These are phyloP conservation scores for Platygyra sinensis DNA, from an alignment of 64 coral and sea anemone genomes.

Conservation along the genomic window DNA sequence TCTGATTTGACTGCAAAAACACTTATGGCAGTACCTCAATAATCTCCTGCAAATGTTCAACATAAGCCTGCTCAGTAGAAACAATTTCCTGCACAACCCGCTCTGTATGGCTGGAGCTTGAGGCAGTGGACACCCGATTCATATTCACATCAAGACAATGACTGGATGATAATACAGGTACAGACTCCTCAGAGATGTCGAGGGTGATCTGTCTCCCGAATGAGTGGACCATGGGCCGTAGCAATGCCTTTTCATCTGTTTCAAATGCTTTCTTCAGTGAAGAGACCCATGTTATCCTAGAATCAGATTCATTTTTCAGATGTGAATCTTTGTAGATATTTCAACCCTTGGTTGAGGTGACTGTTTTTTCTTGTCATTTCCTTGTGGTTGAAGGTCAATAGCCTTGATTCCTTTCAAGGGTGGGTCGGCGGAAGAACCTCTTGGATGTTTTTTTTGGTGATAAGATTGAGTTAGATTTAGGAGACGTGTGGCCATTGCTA, in stretches of 20 bases:
- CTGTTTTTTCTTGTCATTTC: slow-evolving; percentile 19
- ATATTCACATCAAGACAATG: slow-evolving; percentile 26
- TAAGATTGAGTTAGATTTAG: slow-evolving; percentile 40
- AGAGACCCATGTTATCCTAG: slow-evolving; percentile 3
- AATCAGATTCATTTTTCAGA: slow-evolving; percentile 19
- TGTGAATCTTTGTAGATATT: slow-evolving; percentile 43
- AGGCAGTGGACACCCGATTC: slow-evolving; percentile 57
- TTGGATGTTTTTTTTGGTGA: slow-evolving; percentile 35
- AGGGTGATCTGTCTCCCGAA: slow-evolving; percentile 14
- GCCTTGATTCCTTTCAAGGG: slow-evolving; percentile 19
- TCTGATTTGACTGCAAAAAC: too few relatives aligned
- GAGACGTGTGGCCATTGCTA: slow-evolving; percentile 2
- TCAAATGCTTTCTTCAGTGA: slow-evolving; percentile 32
- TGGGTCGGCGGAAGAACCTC: slow-evolving; percentile 33
- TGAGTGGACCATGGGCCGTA: not conserved
- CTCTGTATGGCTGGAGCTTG: slow-evolving; percentile 68
- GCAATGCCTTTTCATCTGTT: slow-evolving; percentile 1
- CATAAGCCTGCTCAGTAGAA: slow-evolving; percentile 80
- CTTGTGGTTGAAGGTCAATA: not conserved
- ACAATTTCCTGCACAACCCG: slow-evolving; percentile 89
- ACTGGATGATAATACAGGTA: not conserved
- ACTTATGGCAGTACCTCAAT: slow-evolving; percentile 54
- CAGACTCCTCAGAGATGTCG: slow-evolving; percentile 20
- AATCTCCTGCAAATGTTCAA: slow-evolving; percentile 85
- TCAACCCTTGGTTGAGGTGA: slow-evolving; percentile 28